Evolutionary conservation across 2,888 invertebrate species (phyloP).

Genomic region (Mechanitis messenoides): DNA sequence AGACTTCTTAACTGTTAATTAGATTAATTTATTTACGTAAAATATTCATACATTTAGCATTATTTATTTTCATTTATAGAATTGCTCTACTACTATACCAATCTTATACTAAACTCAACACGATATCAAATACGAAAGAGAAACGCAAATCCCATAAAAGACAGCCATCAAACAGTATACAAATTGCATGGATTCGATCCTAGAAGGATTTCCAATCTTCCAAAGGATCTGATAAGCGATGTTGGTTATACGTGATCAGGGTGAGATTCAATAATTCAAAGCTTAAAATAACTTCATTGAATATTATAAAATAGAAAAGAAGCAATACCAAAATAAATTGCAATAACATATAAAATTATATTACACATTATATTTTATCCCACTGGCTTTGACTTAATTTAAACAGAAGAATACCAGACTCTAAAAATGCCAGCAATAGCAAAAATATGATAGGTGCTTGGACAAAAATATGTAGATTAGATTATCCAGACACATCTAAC

Average conservation of each 20-base stretch:
- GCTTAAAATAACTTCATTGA: neutral
- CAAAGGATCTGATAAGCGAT: conserved; percentile 23
- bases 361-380: neutral
- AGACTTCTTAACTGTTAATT: too few relatives aligned
- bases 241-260: conserved; percentile 23
- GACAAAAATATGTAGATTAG: conserved; percentile 13
- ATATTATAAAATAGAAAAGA: too few relatives aligned
- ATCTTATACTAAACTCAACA: neutral
- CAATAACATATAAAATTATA: too few relatives aligned
- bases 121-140: conserved; percentile 5
- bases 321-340: too few relatives aligned
- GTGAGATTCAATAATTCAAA: conserved; percentile 15
- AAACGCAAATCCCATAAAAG: conserved; percentile 15
- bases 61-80: too few relatives aligned
- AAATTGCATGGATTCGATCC: conserved; percentile 24
- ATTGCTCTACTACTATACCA: neutral
- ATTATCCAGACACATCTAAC: conserved; percentile 9
- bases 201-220: conserved; percentile 22
- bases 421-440: neutral
- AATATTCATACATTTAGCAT: too few relatives aligned
- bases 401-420: neutral
- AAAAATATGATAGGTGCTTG: conserved; percentile 6
- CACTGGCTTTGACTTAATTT: neutral
- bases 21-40: too few relatives aligned
- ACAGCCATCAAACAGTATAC: conserved; percentile 14